phyloP scores from a whole-genome alignment of 23 tunicate genomes.

The Styela clava region DNA sequence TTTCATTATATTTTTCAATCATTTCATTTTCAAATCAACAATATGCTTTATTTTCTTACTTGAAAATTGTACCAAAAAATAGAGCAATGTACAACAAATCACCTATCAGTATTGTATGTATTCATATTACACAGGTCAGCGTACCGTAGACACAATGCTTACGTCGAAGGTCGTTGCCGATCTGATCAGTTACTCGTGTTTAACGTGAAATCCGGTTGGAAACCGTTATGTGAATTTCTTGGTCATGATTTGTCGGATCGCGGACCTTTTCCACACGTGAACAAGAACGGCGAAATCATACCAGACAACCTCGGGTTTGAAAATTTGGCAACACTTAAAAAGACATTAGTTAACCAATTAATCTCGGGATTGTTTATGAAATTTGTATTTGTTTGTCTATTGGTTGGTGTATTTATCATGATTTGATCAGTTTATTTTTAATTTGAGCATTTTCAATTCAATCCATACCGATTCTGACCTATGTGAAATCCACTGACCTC shows the following conservation, averaged over 20 bases:
- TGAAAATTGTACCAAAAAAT: no score
- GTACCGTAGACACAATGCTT: conserved; percentile 66
- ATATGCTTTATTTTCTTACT: no score
- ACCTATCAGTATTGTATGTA: no score
- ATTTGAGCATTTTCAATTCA: no score
- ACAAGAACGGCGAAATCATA: conserved; percentile 31
- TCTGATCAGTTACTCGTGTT: conserved; percentile 38
- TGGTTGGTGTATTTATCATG: conserved; percentile 16
- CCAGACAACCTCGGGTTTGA: conserved; percentile 21
- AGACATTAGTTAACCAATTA: conserved; percentile 6
- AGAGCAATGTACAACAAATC: no score
- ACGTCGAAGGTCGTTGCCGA: conserved; percentile 45
- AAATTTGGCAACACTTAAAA: conserved; percentile 13
- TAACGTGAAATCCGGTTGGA: conserved; percentile 50
- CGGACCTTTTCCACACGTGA: conserved; percentile 20
- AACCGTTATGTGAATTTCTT: conserved; percentile 30
- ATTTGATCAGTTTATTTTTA: not conserved
- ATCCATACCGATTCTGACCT: not conserved
- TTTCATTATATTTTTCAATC: no score
- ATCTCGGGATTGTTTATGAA: conserved; percentile 23
- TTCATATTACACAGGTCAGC: conserved; percentile 20
- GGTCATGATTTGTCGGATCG: conserved; percentile 1
- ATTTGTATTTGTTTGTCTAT: conserved; percentile 4
- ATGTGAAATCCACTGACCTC: not conserved
- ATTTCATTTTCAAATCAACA: no score